A percentile compares a stretch with the other conserved stretches of the same genome.
These are phyloP conservation scores for Verasper variegatus DNA, from an alignment of 2,113 vertebrate species.

Conservation along the genomic window DNA sequence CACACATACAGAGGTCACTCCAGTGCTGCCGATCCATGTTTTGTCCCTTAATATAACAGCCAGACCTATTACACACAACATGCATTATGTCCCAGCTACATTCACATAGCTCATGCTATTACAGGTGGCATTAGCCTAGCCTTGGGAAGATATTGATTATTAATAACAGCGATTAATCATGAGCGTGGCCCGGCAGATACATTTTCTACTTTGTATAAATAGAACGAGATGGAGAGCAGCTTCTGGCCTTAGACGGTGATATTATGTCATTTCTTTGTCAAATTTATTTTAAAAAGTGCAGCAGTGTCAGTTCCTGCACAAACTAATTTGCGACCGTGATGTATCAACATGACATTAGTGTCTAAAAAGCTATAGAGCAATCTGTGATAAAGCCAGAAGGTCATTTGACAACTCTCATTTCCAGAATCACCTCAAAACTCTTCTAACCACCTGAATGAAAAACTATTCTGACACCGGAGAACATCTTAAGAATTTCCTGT, in stretches of 20 bases:
- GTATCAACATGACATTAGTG: neutral
- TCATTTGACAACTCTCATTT: neutral
- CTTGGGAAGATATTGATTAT: constrained; percentile 56
- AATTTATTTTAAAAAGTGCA: neutral
- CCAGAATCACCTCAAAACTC: neutral
- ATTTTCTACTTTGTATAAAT: constrained; percentile 10
- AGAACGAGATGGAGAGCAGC: constrained; percentile 6
- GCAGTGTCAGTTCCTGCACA: neutral
- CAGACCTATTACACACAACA: constrained; percentile 50
- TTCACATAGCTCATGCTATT: constrained; percentile 34
- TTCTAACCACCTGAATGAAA: neutral
- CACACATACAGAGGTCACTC: constrained; percentile 36
- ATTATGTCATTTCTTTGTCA: neutral
- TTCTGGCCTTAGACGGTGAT: neutral
- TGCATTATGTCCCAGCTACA: constrained; percentile 46
- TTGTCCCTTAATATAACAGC: constrained; percentile 52
- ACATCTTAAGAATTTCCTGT: neutral
- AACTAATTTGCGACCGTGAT: neutral
- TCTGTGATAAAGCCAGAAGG: neutral
- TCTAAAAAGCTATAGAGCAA: neutral
- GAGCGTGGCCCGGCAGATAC: neutral
- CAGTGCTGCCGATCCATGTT: constrained; percentile 45
- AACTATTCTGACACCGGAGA: neutral
- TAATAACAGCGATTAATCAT: constrained; percentile 39
- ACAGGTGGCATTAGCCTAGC: constrained; percentile 16